phyloP scores from a whole-genome alignment of 2,113 vertebrate genomes.

The Sciurus niger region DNA sequence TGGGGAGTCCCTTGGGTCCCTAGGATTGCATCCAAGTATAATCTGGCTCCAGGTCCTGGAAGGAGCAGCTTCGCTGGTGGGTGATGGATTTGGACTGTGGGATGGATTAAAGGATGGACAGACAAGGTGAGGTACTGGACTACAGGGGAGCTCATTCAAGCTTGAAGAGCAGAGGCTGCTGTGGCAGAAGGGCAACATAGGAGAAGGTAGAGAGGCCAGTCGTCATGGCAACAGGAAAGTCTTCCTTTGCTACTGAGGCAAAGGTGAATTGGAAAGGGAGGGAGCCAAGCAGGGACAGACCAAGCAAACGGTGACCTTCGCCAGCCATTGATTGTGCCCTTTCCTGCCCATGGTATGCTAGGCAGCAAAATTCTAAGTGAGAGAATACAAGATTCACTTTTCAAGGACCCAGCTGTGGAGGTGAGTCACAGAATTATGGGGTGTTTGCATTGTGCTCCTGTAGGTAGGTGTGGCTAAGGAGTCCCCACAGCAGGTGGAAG shows the following conservation, averaged over 20 bases:
- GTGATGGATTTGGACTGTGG: neutral
- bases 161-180: neutral
- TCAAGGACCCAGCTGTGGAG: neutral
- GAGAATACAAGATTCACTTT: neutral
- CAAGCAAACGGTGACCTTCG: neutral
- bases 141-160: neutral
- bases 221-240: neutral
- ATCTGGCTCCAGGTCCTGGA: conserved; percentile 13
- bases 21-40: neutral
- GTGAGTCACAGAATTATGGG: neutral
- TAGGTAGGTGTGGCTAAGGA: neutral
- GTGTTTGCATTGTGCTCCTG: neutral
- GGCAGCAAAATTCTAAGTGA: neutral
- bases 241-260: neutral
- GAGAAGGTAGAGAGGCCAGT: neutral
- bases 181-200: neutral
- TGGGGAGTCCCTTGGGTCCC: neutral
- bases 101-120: neutral
- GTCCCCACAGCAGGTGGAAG: neutral
- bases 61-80: neutral
- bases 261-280: neutral
- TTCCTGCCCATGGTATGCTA: neutral
- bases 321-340: neutral
- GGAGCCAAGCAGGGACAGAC: neutral
- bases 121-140: neutral